A percentile compares a stretch with the other conserved stretches of the same genome.
Evolutionary conservation across 2,888 invertebrate genomes (phyloP).

Genomic region (Drosophila peninsularis): DNA sequence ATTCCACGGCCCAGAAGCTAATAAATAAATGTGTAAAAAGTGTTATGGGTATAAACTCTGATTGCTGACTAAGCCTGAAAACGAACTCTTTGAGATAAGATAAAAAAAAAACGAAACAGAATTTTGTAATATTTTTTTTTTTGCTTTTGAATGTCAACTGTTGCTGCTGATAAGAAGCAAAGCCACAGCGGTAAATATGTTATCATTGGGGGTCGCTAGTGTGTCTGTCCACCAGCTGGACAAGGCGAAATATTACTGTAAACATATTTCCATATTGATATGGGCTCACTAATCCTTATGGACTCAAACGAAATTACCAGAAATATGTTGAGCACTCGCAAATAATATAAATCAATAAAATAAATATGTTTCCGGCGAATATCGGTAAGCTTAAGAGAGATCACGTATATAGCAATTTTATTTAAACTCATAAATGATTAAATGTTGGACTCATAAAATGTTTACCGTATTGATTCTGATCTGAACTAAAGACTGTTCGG

Average conservation of each 20-base stretch:
- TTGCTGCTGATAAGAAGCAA: slow-evolving; percentile 60
- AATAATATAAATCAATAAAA: neutral
- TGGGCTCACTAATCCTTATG: slow-evolving; percentile 3
- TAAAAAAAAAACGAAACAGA: slow-evolving; percentile 28
- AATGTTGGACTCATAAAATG: neutral
- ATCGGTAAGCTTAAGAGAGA: neutral
- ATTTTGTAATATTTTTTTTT: slow-evolving; percentile 63
- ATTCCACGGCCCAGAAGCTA: slow-evolving; percentile 28
- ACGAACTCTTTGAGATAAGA: slow-evolving; percentile 56
- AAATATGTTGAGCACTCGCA: slow-evolving; percentile 1
- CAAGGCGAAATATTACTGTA: slow-evolving; percentile 26
- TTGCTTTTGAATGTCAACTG: slow-evolving; percentile 72
- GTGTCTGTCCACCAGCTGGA: slow-evolving; percentile 16
- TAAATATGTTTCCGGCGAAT: neutral
- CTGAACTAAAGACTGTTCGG: neutral
- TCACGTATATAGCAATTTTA: neutral
- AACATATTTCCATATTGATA: slow-evolving; percentile 14
- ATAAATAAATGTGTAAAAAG: slow-evolving; percentile 18
- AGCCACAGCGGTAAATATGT: slow-evolving; percentile 42
- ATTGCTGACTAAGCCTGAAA: slow-evolving; percentile 31
- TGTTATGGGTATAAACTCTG: slow-evolving; percentile 5
- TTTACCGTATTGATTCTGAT: no score
- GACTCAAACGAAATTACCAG: neutral
- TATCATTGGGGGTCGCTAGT: slow-evolving; percentile 41
- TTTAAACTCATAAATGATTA: no score